Conservation (phyloP, 1,140 invertebrate genomes). For the Drosophila carrolli region DNA sequence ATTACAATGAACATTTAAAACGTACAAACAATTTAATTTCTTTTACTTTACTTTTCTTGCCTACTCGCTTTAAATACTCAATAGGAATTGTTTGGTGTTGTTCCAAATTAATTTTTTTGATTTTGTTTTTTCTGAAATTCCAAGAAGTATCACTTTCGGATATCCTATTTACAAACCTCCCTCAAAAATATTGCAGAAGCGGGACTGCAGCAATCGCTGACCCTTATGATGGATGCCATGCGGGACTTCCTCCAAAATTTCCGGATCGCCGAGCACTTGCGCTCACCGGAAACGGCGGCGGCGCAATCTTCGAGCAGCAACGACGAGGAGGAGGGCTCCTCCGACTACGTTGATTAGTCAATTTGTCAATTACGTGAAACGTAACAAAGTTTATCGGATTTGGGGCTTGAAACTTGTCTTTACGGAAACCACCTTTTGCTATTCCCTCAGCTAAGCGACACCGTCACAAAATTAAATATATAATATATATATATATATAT, state of each 20-base stretch:
- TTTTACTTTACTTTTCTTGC: no score
- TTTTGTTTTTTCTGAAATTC: not conserved
- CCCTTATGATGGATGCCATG: conserved; percentile 89
- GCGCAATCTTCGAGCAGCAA: conserved; percentile 82
- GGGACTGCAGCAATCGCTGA: conserved; percentile 87
- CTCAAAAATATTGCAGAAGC: conserved; percentile 78
- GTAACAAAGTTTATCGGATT: conserved; percentile 1
- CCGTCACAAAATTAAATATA: conserved; percentile 62
- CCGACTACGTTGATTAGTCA: conserved; percentile 84
- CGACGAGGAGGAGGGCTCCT: conserved; percentile 85
- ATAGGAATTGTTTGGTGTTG: not conserved
- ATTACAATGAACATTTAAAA: no score
- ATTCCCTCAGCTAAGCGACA: conserved; percentile 28
- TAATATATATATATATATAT: conserved; percentile 24
- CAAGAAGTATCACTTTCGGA: not conserved
- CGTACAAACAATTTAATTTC: no score
- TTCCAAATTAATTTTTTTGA: not conserved
- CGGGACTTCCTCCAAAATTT: conserved; percentile 89
- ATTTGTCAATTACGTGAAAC: conserved; percentile 22
- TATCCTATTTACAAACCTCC: not conserved
- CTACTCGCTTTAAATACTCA: no score
- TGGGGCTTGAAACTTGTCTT: conserved; percentile 16
- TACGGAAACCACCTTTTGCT: conserved; percentile 47
- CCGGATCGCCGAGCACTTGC: conserved; percentile 84
- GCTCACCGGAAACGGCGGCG: conserved; percentile 84